Percentiles rank a stretch among this genome's conserved stretches.
Conservation (phyloP, 1,140 invertebrate species). For the Drosophila tristis region DNA sequence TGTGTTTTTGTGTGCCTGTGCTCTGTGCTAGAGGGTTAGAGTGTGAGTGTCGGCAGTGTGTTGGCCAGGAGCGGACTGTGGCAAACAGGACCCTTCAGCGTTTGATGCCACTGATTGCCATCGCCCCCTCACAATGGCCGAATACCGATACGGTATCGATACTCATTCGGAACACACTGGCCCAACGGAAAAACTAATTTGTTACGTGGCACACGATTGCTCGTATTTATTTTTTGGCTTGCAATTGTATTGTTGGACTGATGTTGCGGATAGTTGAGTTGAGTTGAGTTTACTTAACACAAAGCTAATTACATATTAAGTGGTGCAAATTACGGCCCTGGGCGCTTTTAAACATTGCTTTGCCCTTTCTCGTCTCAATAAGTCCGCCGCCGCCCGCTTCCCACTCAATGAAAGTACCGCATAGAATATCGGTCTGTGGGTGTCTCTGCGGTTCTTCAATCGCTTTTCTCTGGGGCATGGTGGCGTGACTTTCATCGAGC, state of each 20-base stretch:
- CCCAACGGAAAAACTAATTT: slow-evolving; percentile 73
- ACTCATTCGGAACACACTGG: slow-evolving; percentile 48
- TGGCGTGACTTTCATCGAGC: slow-evolving; percentile 73
- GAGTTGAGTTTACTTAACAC: slow-evolving; percentile 79
- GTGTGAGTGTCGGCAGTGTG: slow-evolving; percentile 33
- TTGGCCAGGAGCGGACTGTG: slow-evolving; percentile 38
- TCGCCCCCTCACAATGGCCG: too few relatives aligned
- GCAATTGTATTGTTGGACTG: slow-evolving; percentile 64
- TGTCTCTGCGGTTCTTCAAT: neutral
- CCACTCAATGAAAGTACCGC: slow-evolving; percentile 5
- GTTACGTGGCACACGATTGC: slow-evolving; percentile 62
- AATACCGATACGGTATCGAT: too few relatives aligned
- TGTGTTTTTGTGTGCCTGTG: slow-evolving; percentile 36
- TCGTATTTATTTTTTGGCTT: slow-evolving; percentile 23
- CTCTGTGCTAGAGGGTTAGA: slow-evolving; percentile 25
- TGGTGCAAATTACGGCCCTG: slow-evolving; percentile 84
- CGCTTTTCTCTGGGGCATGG: slow-evolving; percentile 12
- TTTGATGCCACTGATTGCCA: slow-evolving; percentile 6
- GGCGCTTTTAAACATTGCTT: slow-evolving; percentile 83
- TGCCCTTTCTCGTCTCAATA: slow-evolving; percentile 74
- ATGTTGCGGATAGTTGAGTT: slow-evolving; percentile 61
- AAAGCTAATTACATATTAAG: slow-evolving; percentile 83
- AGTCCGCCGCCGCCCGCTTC: slow-evolving; percentile 27
- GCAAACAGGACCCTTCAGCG: slow-evolving; percentile 22
- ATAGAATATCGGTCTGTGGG: neutral